These are phyloP conservation scores for Apis dorsata DNA, from an alignment of 1,140 invertebrate genomes.

Conservation along the genomic window DNA sequence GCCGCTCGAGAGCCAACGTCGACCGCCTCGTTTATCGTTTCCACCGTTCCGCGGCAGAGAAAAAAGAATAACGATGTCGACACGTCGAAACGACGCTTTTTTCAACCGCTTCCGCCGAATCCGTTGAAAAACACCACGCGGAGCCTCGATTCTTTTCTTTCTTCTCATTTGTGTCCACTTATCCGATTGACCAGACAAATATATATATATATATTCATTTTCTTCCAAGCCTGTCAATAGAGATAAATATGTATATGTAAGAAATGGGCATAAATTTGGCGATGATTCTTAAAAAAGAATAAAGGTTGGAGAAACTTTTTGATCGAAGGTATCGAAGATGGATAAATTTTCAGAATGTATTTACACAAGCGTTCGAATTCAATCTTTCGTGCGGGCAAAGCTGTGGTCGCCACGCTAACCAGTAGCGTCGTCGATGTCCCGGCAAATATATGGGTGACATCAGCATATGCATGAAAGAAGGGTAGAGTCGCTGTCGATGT, in stretches of 20 bases:
- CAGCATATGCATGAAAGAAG: slow-evolving; percentile 77
- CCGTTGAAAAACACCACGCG: background rate
- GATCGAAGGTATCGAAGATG: too few relatives aligned
- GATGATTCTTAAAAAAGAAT: too few relatives aligned
- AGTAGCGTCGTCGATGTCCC: slow-evolving; percentile 41
- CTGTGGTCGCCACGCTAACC: slow-evolving; percentile 33
- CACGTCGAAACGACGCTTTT: slow-evolving; percentile 11
- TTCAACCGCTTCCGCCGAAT: slow-evolving; percentile 4
- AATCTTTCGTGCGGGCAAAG: slow-evolving; percentile 61
- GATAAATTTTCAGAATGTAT: too few relatives aligned
- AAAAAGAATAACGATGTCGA: slow-evolving; percentile 14
- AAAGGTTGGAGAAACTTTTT: too few relatives aligned
- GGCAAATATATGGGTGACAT: slow-evolving; percentile 71
- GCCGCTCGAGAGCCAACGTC: slow-evolving; percentile 20
- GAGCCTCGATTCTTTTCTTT: too few relatives aligned
- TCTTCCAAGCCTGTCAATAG: too few relatives aligned
- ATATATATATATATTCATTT: too few relatives aligned
- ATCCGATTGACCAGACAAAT: too few relatives aligned
- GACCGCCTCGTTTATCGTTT: slow-evolving; percentile 6
- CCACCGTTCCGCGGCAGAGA: background rate
- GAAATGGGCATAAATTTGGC: too few relatives aligned
- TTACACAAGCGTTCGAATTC: slow-evolving; percentile 53
- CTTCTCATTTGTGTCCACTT: too few relatives aligned
- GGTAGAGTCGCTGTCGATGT: slow-evolving; percentile 66
- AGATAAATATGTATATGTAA: too few relatives aligned